Evolutionary conservation across 2,797 vertebrate genomes (phyloP).

Genomic region (Gobionotothen gibberifrons): DNA sequence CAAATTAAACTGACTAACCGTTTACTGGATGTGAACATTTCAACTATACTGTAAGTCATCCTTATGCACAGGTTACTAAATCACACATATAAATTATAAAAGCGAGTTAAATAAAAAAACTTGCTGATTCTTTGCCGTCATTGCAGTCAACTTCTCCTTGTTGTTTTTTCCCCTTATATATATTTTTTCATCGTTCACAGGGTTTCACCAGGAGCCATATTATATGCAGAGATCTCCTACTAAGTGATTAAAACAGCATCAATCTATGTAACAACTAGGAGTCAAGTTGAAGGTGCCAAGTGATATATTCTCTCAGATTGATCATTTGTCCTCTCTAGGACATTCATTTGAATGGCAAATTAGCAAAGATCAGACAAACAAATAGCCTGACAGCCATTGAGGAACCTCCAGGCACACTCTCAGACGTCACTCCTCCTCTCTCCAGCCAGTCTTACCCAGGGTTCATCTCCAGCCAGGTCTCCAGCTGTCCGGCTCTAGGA

Average conservation of each 20-base stretch:
- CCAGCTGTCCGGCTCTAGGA: constrained; percentile 93
- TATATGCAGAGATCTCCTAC: too few relatives aligned
- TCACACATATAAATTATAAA: neutral
- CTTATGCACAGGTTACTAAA: neutral
- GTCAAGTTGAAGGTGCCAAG: neutral
- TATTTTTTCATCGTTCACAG: neutral
- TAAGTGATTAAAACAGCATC: neutral
- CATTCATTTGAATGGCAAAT: neutral
- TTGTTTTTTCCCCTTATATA: too few relatives aligned
- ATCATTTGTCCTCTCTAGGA: neutral
- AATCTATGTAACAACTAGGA: neutral
- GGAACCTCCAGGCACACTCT: neutral
- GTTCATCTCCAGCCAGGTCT: constrained; percentile 98
- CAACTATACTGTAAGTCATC: neutral
- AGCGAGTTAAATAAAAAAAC: neutral
- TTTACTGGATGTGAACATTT: neutral
- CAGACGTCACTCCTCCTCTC: neutral
- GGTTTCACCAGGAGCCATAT: too few relatives aligned
- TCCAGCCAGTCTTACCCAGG: constrained; percentile 86
- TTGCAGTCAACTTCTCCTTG: too few relatives aligned
- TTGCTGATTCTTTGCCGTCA: too few relatives aligned
- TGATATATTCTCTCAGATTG: neutral
- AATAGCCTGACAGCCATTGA: neutral
- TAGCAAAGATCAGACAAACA: neutral
- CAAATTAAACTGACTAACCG: neutral